Evolutionary conservation across 2,113 vertebrate species (phyloP).

Genomic region (Cygnus atratus): DNA sequence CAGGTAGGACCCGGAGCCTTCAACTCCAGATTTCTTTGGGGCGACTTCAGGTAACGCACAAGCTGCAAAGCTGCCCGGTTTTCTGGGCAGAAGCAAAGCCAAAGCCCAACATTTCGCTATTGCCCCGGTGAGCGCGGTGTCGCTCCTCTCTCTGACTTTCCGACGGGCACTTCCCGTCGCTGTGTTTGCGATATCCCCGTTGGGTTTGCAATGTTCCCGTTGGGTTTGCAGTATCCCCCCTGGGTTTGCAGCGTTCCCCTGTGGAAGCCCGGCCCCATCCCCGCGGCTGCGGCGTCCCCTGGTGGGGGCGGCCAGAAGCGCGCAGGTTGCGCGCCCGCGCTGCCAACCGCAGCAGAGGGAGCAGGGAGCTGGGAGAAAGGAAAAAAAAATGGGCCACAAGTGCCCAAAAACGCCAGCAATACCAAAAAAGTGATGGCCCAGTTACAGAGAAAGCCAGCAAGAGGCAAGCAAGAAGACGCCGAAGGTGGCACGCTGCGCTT

Average conservation of each 20-base stretch:
- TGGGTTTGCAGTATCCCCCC: too few relatives aligned
- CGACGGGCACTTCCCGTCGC: fast-evolving
- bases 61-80: background rate
- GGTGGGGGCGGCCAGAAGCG: background rate
- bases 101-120: background rate
- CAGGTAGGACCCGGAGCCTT: background rate
- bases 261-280: background rate
- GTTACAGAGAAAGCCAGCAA: fast-evolving
- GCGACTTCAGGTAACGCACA: fast-evolving
- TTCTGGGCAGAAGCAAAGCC: background rate
- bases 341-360: too few relatives aligned
- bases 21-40: background rate
- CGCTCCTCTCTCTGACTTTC: fast-evolving
- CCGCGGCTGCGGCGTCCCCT: conserved; percentile 53
- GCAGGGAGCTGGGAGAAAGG: too few relatives aligned
- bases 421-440: too few relatives aligned
- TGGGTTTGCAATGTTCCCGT: too few relatives aligned
- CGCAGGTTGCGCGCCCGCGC: background rate
- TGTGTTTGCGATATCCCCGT: background rate
- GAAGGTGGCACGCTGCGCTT: background rate
- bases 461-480: background rate
- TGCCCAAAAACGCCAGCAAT: too few relatives aligned
- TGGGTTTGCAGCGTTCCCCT: too few relatives aligned
- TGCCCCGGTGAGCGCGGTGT: fast-evolving
- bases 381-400: too few relatives aligned